These are phyloP conservation scores for Tursiops truncatus DNA, from an alignment of 2,113 vertebrate species.

Conservation along the genomic window DNA sequence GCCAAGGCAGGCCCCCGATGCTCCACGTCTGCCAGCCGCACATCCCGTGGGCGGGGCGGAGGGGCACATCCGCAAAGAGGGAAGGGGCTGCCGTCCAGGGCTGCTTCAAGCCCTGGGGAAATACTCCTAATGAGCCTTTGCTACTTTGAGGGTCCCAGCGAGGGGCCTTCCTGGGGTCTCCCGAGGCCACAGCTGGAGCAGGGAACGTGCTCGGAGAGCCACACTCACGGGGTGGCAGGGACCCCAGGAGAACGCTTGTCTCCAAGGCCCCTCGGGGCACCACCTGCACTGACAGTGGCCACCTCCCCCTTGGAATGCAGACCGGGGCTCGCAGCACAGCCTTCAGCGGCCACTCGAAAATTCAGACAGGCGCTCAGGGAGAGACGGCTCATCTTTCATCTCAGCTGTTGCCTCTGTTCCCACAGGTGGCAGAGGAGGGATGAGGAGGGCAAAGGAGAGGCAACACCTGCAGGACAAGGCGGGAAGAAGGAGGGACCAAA, in stretches of 20 bases:
- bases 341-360: not conserved
- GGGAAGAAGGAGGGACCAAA: not conserved
- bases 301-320: not conserved
- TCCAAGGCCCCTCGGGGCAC: not conserved
- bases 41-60: not conserved
- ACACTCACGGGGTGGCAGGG: not conserved
- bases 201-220: not conserved
- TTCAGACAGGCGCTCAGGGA: not conserved
- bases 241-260: not conserved
- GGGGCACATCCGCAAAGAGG: not conserved
- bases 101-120: not conserved
- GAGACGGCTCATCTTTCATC: not conserved
- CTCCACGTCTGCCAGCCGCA: not conserved
- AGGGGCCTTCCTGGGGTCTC: not conserved
- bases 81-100: not conserved
- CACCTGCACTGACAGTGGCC: fast-evolving
- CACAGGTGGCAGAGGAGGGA: not conserved
- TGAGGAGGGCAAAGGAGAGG: not conserved
- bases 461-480: fast-evolving
- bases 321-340: not conserved
- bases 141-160: not conserved
- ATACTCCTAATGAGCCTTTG: not conserved
- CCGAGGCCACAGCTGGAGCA: not conserved
- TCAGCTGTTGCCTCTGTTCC: not conserved
- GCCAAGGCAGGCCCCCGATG: not conserved